Percentiles rank a stretch among this genome's conserved stretches.
Conservation (phyloP, 2,113 vertebrate genomes). For the Heloderma charlesbogerti region DNA sequence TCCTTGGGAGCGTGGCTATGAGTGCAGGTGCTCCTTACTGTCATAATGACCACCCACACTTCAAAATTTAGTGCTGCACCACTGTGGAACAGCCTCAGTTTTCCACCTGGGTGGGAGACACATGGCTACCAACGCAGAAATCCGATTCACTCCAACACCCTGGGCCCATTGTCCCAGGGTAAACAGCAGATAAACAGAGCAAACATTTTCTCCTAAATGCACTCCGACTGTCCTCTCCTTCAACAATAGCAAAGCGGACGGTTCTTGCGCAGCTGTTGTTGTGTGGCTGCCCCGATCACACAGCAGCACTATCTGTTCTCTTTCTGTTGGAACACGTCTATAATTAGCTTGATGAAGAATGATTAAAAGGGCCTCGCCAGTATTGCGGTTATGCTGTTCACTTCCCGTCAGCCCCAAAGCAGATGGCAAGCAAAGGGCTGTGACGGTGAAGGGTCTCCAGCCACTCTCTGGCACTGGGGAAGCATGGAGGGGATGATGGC, state of each 20-base stretch:
- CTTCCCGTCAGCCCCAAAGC: background rate
- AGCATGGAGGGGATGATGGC: too few species aligned
- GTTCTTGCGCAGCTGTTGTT: background rate
- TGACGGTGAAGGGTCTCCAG: background rate
- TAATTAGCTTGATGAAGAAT: background rate
- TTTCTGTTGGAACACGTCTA: background rate
- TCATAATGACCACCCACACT: too few species aligned
- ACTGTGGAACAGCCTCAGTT: background rate
- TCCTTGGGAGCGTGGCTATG: too few species aligned
- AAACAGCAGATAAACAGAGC: constrained; percentile 37
- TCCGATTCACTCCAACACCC: background rate
- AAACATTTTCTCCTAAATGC: constrained; percentile 40
- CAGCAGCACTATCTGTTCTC: background rate
- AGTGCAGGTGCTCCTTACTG: too few species aligned
- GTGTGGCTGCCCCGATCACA: fast-evolving
- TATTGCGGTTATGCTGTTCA: background rate
- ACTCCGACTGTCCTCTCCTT: background rate
- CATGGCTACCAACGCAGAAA: constrained; percentile 40
- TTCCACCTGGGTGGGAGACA: constrained; percentile 18
- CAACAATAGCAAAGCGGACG: background rate
- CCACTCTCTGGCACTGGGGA: background rate
- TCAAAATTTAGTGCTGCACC: too few species aligned
- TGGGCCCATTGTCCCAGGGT: constrained; percentile 1
- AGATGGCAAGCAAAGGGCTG: background rate
- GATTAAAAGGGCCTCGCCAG: fast-evolving